Base-by-base conservation (phyloP, 1,140 invertebrate genomes). In the Drosophila saltans region DNA sequence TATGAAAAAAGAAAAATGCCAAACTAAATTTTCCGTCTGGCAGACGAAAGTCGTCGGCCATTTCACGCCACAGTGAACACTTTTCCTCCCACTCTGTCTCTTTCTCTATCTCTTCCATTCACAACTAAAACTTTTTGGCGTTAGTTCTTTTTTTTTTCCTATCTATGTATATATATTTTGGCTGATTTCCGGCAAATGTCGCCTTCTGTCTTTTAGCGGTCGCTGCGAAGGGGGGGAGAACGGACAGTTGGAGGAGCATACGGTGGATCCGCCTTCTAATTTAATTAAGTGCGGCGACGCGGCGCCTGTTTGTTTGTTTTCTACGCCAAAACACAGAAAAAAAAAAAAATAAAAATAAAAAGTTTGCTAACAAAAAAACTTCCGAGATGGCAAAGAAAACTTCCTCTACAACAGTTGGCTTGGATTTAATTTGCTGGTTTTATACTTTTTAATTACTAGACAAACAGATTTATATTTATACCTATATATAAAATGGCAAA, bases 391-490 rank as follows among this genome's bases (percentile, higher is more conserved):
- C 33, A 43, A 45, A 43, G 9, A 76, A 76, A 77, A 78, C 56
- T 80, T 80, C 40, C 62, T 80, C 67, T 26, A 52, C 73, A 83
- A 75, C 84, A 72, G 84, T 88, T 88, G 84, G 84, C 67, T 71
- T 74, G 45, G 45, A 66, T 88, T 88, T 88, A 89, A 89, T 88
- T 89, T 88, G 80, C 80, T 89, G 77, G 84, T 89, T 83, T 89
- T 88, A 78, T 80, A 89, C 84, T 89, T 88, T 89, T 88, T 88
- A 88, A 88, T 88, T 88, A 86, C 74, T 89, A 80, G 80, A 84
- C 84, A 84, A 88, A 89, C 84, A 83, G 74, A 88, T 66, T 39
- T 40, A 52, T 36, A 11, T 48, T 52, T 21, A 43, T 16, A 63
- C n/a, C 33, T 21, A 11, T 30, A 48, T n/a, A n/a, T 11, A 11